Evolutionary conservation across 1,140 invertebrate species (phyloP).

Genomic region (Nomia melanderi): DNA sequence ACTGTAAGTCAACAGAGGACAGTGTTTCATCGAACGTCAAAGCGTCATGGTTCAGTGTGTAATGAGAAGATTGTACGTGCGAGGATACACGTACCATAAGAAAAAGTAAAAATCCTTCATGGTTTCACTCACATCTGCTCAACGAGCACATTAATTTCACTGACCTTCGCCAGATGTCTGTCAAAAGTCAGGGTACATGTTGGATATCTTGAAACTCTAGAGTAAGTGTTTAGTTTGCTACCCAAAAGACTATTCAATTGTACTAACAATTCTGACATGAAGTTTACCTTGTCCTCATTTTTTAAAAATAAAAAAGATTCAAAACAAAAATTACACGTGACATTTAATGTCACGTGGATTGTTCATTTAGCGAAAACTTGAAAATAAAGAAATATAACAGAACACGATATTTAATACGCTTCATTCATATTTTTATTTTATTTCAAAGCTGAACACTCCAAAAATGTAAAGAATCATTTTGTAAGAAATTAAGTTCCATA

Average conservation of each 20-base stretch:
- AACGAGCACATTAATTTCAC: conserved; percentile 26
- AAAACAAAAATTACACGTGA: too few species aligned
- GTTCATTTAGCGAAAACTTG: too few species aligned
- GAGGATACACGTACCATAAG: conserved; percentile 23
- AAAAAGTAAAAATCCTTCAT: not conserved
- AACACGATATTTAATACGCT: too few species aligned
- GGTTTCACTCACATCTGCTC: not conserved
- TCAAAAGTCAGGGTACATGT: not conserved
- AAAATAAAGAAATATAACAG: too few species aligned
- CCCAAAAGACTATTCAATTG: too few species aligned
- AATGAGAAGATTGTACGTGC: conserved; percentile 21
- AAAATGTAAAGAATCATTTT: too few species aligned
- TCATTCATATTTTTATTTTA: too few species aligned
- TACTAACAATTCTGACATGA: not conserved
- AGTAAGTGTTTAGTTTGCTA: not conserved
- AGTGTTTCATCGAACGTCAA: not conserved
- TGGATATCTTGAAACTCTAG: not conserved
- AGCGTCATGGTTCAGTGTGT: not conserved
- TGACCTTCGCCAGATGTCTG: not conserved
- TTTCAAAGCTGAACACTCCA: too few species aligned
- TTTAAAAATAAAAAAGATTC: too few species aligned
- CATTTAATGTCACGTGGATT: too few species aligned
- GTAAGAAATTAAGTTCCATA: too few species aligned
- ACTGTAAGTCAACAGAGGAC: too few species aligned
- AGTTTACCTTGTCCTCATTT: not conserved